A percentile compares a stretch with the other conserved stretches of the same genome.
Conservation (phyloP, 2,888 invertebrate genomes). For the Seladonia tumulorum region DNA sequence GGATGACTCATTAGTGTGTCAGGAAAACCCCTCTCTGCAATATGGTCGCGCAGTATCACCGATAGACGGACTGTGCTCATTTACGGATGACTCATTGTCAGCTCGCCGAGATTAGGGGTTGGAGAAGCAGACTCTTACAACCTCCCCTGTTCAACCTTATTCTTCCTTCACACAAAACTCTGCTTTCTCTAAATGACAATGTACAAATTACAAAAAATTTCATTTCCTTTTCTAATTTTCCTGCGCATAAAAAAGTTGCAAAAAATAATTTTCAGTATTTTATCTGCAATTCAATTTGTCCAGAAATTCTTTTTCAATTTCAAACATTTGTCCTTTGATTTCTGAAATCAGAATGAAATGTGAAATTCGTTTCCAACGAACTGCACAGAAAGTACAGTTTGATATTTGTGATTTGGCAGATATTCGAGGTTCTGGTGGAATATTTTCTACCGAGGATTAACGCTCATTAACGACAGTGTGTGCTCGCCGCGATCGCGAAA, state of each 20-base stretch:
- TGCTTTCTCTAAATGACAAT: background rate
- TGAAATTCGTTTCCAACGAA: too few relatives aligned
- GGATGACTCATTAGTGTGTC: slow-evolving; percentile 1
- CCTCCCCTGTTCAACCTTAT: background rate
- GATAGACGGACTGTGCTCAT: background rate
- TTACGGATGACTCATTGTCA: background rate
- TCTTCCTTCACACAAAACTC: background rate
- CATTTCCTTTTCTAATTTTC: too few relatives aligned
- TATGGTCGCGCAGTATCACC: background rate
- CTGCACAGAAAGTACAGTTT: too few relatives aligned
- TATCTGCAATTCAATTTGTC: too few relatives aligned
- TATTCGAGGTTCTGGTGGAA: too few relatives aligned
- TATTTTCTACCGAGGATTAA: background rate
- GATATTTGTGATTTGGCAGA: background rate
- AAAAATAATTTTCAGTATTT: too few relatives aligned
- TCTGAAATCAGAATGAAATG: too few relatives aligned
- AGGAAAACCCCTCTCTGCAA: background rate
- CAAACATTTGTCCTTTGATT: too few relatives aligned
- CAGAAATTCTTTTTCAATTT: too few relatives aligned
- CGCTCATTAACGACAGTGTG: background rate
- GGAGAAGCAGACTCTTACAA: background rate
- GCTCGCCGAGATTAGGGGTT: background rate
- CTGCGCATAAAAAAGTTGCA: too few relatives aligned
- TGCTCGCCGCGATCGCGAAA: background rate
- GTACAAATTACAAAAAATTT: too few relatives aligned